These are phyloP conservation scores for Anoplius nigerrimus DNA, from an alignment of 2,888 invertebrate species.

Conservation along the genomic window DNA sequence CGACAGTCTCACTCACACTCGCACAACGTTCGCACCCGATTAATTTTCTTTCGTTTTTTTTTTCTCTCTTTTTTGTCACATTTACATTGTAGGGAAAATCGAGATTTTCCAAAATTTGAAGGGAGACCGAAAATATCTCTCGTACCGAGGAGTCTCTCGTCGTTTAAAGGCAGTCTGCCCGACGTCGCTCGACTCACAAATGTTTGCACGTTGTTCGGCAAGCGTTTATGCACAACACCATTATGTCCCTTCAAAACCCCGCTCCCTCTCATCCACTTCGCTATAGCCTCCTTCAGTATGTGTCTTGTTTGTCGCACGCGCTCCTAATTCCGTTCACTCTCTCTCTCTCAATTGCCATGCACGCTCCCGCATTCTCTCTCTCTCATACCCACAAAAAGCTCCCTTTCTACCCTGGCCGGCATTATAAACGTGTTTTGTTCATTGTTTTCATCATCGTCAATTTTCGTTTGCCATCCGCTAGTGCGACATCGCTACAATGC, in stretches of 20 bases:
- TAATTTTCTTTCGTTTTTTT: no score
- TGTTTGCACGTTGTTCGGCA: conserved; percentile 47
- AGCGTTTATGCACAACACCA: conserved; percentile 37
- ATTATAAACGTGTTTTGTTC: background rate
- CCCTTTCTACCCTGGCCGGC: no score
- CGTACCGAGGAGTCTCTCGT: conserved; percentile 43
- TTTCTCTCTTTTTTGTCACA: no score
- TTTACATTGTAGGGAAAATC: no score
- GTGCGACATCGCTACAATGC: conserved; percentile 56
- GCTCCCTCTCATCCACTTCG: conserved; percentile 47
- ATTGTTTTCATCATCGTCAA: background rate
- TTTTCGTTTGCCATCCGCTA: conserved; percentile 17
- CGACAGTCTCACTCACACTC: no score
- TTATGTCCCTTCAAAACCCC: conserved; percentile 59
- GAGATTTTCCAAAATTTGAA: background rate
- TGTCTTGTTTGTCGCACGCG: background rate
- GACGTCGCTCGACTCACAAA: conserved; percentile 60
- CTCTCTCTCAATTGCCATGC: background rate
- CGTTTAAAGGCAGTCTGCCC: conserved; percentile 60
- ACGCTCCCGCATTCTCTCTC: background rate
- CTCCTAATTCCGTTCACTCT: background rate
- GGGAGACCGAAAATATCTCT: conserved; percentile 5
- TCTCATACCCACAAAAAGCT: background rate
- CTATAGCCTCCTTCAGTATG: no score
- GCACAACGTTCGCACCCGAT: no score